Evolutionary conservation across 2,797 vertebrate genomes (phyloP), one percentile per base, ranked within the genome.

Genomic region (Eupleurogrammus muticus): DNA sequence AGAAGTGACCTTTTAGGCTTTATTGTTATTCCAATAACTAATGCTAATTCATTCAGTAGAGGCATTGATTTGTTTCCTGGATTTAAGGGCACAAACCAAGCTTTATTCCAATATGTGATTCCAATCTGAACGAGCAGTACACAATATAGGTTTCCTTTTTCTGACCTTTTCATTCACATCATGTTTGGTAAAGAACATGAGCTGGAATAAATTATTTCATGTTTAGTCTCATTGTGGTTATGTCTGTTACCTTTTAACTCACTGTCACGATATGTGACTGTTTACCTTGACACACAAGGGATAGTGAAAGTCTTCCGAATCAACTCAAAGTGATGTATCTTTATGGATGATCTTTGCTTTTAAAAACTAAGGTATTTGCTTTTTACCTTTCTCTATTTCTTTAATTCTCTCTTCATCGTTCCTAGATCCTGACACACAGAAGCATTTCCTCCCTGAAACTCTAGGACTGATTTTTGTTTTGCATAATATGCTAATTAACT

Each of bases 371-470:
- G 6, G 23, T 51, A 11, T 28, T 62, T 38, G 23, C 66, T 28
- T 17, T n/a, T 35, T 7, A 20, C 51, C 16, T 14, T 16, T 59
- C 24, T 9, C 9, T 20, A 21, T 36, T 53, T 19, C 6, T 64
- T 19, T 40, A n/a, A 46, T 49, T 20, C 13, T 42, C 19, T 64
- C 34, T 14, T 20, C 36, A 10, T 50, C 44, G 36, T 16, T 62
- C 28, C 40, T n/a, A n/a, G n/a, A 11, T 53, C 17, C 62, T 66
- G 50, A 34, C 68, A 66, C 59, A 73, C 28, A 28, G 3, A 28
- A 3, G 28, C 28, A 28, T 28, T 28, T 28, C 28, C 28, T 28
- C 28, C 28, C 28, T 28, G 28, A 28, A 3, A 28, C 6, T 6
- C 28, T 6, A 3, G 28, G 28, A 28, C 28, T 28, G 28, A 28